Evolutionary conservation across 1,140 invertebrate species (phyloP).

Genomic region (Temnothorax longispinosus): DNA sequence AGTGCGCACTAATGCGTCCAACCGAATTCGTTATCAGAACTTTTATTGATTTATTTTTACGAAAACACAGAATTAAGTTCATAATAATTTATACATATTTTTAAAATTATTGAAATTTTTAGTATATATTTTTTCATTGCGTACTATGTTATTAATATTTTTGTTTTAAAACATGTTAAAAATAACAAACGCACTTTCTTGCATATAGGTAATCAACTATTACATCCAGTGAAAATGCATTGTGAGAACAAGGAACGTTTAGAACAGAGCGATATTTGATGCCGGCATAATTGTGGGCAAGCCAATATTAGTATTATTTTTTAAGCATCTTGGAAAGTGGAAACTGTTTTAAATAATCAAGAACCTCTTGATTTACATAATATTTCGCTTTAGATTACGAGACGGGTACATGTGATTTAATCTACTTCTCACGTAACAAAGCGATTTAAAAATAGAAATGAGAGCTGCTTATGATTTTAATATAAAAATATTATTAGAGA

Average conservation of each 20-base stretch:
- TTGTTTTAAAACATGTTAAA: not conserved
- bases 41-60: not conserved
- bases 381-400: constrained; percentile 21
- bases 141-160: not conserved
- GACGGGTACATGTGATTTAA: not conserved
- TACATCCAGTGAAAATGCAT: not conserved
- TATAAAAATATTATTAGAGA: constrained; percentile 1
- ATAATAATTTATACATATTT: not conserved
- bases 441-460: not conserved
- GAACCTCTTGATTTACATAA: constrained; percentile 8
- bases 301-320: not conserved
- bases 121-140: not conserved
- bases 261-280: not conserved
- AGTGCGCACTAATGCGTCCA: too few species aligned
- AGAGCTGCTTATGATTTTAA: not conserved
- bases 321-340: not conserved
- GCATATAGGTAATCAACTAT: not conserved
- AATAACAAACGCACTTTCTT: not conserved
- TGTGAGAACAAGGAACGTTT: not conserved
- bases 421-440: constrained; percentile 43
- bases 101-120: not conserved
- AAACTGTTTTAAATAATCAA: constrained; percentile 35
- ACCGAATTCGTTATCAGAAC: too few species aligned
- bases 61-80: not conserved
- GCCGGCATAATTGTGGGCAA: not conserved